Evolutionary conservation across 53 echinoderm and acorn worm species (phyloP), one percentile per base, ranked within the genome.

Genomic region (Pentamera pediparva): DNA sequence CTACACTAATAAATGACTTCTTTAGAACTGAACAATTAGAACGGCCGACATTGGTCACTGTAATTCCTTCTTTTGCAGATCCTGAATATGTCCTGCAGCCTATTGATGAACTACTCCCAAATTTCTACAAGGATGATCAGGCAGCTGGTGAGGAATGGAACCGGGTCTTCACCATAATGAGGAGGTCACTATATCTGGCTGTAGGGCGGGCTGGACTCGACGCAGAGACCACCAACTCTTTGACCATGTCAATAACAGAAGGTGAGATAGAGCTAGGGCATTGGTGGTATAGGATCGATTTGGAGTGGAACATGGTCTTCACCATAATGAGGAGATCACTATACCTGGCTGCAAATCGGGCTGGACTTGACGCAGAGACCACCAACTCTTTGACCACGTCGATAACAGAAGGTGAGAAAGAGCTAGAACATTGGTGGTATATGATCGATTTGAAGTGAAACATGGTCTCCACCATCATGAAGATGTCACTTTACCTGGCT

Each of bases 371-470:
- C 30, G 61, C 33, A 19, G 84, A 81, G 19, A 58, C 62, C 5
- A 72, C 75, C 40, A 50, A 84, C 59, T 78, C 80, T 20, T 43
- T 84, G 21, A 81, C 84, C 2, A 80, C 78, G 70, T 93, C 93
- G 19, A 81, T 93, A 35, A 93, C 93, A 61, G 93, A 93, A 86
- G 86, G 93, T 85, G 59, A 48, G 41, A n/a, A n/a, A n/a, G n/a
- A n/a, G n/a, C n/a, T n/a, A n/a, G n/a, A n/a, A n/a, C n/a, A n/a
- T n/a, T n/a, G n/a, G n/a, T n/a, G n/a, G n/a, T n/a, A n/a, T n/a
- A n/a, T n/a, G n/a, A n/a, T n/a, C n/a, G n/a, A n/a, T n/a, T n/a
- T 18, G 25, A 54, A 55, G 7, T 70, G 17, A 25, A 20, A 70
- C 18, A 70, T 25, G 20, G 13, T 33, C 21, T 32, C 13, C 38